Base-by-base conservation (phyloP, 2,888 invertebrate species). In the Cataglyphis cursor region DNA sequence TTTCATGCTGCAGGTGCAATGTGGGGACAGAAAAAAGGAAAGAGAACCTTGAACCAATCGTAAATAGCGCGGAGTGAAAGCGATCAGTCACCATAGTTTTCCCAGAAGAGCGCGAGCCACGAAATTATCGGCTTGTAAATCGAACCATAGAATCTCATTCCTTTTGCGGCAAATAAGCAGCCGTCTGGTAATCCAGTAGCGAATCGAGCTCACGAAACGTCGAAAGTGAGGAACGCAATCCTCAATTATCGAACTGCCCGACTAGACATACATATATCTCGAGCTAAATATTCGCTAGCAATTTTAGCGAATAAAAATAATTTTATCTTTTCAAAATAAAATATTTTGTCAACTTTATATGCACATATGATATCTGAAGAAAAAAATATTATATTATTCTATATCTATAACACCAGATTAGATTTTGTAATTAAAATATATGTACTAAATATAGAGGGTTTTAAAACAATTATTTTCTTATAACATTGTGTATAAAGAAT, bases 21-120 rank as follows among this genome's bases (percentile, higher is more conserved):
- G 82, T 74, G 84, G 65, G 84, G 70, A 75, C 72, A 68, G 54
- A 73, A 88, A 64, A 76, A 81, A 85, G 85, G 83, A 84, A 82
- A 75, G 87, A 75, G 89, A 92, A 90, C 90, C 92, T 92, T 90
- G 92, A 89, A 90, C 89, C 87, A 90, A 91, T 92, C 91, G 91
- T 92, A 92, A 92, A 92, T 88, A 91, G 90, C 87, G 90, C 86
- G 87, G 85, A 90, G 93, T 93, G 93, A 93, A 93, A 93, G 93
- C 92, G 88, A 87, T 90, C 87, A 86, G 86, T 86, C 83, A 86
- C 87, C 84, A 88, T 86, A 83, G 88, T 93, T 93, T 93, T 93
- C 93, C 90, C 91, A 91, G 93, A 93, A 92, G 88, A 90, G 87
- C 85, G 85, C 85, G 86, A 86, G 86, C 85, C 87, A 91, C 88